These are phyloP conservation scores for Botia almorhae DNA, from an alignment of 2,797 vertebrate genomes.

Conservation along the genomic window DNA sequence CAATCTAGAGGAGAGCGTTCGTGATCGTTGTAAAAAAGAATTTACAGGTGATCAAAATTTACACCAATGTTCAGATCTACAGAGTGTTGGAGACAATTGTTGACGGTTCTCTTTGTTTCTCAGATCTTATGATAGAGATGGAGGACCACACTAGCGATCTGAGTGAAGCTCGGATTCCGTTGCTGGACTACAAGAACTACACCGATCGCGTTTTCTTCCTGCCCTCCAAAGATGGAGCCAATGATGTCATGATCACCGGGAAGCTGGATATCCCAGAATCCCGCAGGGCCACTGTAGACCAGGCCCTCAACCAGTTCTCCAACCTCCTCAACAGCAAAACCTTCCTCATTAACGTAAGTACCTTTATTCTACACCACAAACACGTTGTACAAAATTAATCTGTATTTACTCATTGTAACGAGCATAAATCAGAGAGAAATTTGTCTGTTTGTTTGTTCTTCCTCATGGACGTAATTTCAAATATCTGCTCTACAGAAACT, in stretches of 20 bases:
- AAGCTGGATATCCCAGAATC: constrained; percentile 91
- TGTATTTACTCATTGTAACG: neutral
- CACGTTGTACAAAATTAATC: neutral
- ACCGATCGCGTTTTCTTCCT: constrained; percentile 96
- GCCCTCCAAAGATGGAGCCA: constrained; percentile 94
- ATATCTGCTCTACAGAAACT: neutral
- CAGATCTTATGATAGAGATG: constrained; percentile 99
- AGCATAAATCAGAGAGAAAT: neutral
- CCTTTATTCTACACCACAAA: constrained; percentile 53
- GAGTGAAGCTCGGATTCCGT: constrained; percentile 92
- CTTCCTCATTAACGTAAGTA: constrained; percentile 93
- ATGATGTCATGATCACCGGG: constrained; percentile 97
- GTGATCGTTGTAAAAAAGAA: constrained; percentile 98
- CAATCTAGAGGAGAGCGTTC: constrained; percentile 94
- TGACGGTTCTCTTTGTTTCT: neutral
- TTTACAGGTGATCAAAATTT: constrained; percentile 86
- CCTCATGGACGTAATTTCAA: constrained; percentile 56
- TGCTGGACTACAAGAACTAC: constrained; percentile 96
- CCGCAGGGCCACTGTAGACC: constrained; percentile 81
- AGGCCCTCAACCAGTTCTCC: constrained; percentile 96
- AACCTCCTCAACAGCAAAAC: constrained; percentile 98
- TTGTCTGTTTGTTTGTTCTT: constrained; percentile 3
- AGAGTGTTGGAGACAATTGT: neutral
- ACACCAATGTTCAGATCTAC: neutral
- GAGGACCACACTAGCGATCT: constrained; percentile 95